Conservation (phyloP, 2,113 vertebrate genomes). For the Malurus melanocephalus region DNA sequence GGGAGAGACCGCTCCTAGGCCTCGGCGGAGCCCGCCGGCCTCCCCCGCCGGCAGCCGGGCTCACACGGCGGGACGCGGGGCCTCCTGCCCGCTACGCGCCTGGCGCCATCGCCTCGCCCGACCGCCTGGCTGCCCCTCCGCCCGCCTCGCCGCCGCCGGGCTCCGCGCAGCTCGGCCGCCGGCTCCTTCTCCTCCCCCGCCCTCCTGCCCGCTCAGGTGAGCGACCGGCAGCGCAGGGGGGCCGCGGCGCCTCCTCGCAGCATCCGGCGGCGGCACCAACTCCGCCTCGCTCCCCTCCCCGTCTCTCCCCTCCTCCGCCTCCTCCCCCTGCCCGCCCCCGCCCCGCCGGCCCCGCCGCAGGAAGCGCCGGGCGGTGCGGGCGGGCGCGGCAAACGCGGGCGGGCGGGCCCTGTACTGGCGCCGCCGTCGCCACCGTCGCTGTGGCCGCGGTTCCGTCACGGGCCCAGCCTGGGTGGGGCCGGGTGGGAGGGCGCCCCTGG, state of each 20-base stretch:
- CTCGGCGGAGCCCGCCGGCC: too few relatives aligned
- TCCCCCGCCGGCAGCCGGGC: too few relatives aligned
- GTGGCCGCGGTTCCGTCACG: background rate
- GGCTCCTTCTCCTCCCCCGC: slow-evolving; percentile 41
- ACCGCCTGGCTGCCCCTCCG: background rate
- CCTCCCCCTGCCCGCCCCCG: background rate
- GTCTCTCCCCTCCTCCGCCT: background rate
- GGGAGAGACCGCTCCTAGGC: too few relatives aligned
- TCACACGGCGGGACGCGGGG: background rate
- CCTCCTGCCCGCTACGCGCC: slow-evolving; percentile 8
- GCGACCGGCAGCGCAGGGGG: slow-evolving; percentile 6
- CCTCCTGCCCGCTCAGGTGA: slow-evolving; percentile 55
- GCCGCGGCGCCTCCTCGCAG: slow-evolving; percentile 2
- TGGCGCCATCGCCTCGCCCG: background rate
- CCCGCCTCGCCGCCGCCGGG: background rate
- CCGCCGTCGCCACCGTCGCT: background rate
- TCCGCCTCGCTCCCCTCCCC: background rate
- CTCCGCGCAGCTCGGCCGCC: background rate
- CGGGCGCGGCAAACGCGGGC: background rate
- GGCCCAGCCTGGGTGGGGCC: background rate
- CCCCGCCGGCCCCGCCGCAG: background rate
- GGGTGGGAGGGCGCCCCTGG: background rate
- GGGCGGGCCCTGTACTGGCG: background rate
- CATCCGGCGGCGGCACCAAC: slow-evolving; percentile 16
- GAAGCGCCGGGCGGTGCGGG: background rate